Base-by-base conservation (phyloP, 2,797 vertebrate genomes). In the Ara ararauna region DNA sequence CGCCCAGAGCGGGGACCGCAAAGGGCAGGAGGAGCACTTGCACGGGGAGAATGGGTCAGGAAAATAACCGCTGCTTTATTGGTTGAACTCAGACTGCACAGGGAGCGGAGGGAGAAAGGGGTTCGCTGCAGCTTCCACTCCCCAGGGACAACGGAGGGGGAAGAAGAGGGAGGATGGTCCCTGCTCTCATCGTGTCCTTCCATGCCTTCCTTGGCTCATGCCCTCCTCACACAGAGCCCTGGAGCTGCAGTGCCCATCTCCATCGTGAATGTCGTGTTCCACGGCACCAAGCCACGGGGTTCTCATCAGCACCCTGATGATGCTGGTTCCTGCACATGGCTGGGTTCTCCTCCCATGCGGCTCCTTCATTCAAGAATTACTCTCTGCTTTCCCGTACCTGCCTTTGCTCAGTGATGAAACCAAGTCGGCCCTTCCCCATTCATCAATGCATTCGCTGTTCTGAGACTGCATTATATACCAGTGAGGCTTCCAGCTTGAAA, bases 381-480 rank as follows among this genome's bases (percentile, higher is more conserved):
- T 36, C 73, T 42, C 78, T 53, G 36, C 78, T n/a, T n/a, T 19
- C 82, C 76, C 5, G 2, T 13, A 24, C 54, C 40, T 22, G 38
- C 8, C 68, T n/a, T 23, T 4, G 58, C 54, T 80, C 26, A 4
- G 3, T 4, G 4, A 8, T 10, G 3, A 11, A 70, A 70, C 77
- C 1, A 11, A 68, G 34, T 2, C 12, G 29, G 11, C 20, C 58
- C 64, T 45, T 32, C 53, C 67, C 9, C 48, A 2, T 17, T 29
- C 30, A 1, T 1, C 77, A 10, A 1, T 1, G 1, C 9, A 7
- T 3, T 30, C 27, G 16, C 38, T 9, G 7, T 11, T 30, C 82
- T 4, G 10, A 75, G 38, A 12, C 30, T 0, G 4, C 32, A 30
- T 44, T 29, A 34, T 1, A 13, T 22, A 7, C 11, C 4, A 50